Percentiles rank a stretch among this genome's conserved stretches.
Conservation (phyloP, 1,140 invertebrate species). For the Anthonomus grandis region DNA sequence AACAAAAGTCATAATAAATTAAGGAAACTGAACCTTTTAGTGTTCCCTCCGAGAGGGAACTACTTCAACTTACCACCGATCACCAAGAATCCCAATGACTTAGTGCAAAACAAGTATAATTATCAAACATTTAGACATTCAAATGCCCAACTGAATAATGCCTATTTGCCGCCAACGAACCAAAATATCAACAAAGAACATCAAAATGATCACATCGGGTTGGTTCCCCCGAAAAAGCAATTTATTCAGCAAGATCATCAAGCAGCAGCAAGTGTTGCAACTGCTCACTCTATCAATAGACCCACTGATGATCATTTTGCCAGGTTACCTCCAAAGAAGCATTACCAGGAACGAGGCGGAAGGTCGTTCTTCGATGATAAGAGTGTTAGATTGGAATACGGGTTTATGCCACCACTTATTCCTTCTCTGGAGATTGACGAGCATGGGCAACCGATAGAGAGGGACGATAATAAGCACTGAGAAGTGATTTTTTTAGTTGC, state of each 20-base stretch:
- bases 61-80: slow-evolving; percentile 5
- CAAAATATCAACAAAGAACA: slow-evolving; percentile 9
- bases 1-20: slow-evolving; percentile 1
- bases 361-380: slow-evolving; percentile 42
- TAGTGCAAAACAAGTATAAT: not conserved
- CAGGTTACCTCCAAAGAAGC: no score
- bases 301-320: no score
- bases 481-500: slow-evolving; percentile 13
- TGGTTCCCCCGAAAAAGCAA: slow-evolving; percentile 47
- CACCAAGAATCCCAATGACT: slow-evolving; percentile 6
- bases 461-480: slow-evolving; percentile 33
- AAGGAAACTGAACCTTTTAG: slow-evolving; percentile 12
- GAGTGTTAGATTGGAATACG: slow-evolving; percentile 72
- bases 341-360: slow-evolving; percentile 35
- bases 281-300: no score
- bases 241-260: no score
- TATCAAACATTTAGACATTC: slow-evolving; percentile 6
- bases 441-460: slow-evolving; percentile 57
- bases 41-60: slow-evolving; percentile 14
- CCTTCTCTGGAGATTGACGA: slow-evolving; percentile 79
- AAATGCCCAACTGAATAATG: slow-evolving; percentile 19
- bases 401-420: slow-evolving; percentile 74
- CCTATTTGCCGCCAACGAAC: slow-evolving; percentile 11
- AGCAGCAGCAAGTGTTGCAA: no score
- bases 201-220: slow-evolving; percentile 46